Evolutionary conservation across 2,113 vertebrate genomes (phyloP), one percentile per base, ranked within the genome.

Genomic region (Rhodinocichla rosea): DNA sequence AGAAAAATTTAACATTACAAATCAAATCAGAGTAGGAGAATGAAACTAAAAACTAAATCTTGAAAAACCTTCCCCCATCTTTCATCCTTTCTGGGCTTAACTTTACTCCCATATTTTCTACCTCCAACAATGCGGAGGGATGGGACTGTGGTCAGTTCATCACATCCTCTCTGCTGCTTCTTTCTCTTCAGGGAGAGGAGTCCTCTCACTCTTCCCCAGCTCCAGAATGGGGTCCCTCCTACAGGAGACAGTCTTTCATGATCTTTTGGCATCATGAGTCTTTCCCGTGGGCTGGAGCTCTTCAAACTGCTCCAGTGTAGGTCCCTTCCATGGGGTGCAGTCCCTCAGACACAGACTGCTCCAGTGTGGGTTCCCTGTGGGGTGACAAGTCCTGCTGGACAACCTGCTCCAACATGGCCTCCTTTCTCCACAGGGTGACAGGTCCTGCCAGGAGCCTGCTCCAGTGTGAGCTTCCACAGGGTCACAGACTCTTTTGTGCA

Each of bases 401-500:
- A 90, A 75, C 39, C 82, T 53, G 15, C 32, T 53, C 39, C n/a
- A 40, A 1, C 27, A 42, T 1, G 2, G 42, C 33, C 11, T 78
- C 4, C 59, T 45, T n/a, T 67, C 35, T 74, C 45, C 67, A 40
- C 37, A 27, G 12, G 35, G 20, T 28, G 4, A 30, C 24, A 21
- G 20, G 14, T 59, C 39, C 21, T 80, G 24, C 14, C 33, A 57
- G 23, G 20, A 59, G 13, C 6, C 40, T 75, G 37, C 14, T 92
- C 16, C 37, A 56, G 28, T 0, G 0, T 28, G 9, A 19, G 15
- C 15, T 74, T 74, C 22, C 17, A 11, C 2, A 16, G 22, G 32
- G 14, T 47, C 11, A 5, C 19, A 37, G 26, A 32, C 40, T 86
- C 9, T 32, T 85, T 60, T 0, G 0, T 26, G 8, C 39, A 47